A percentile compares a stretch with the other conserved stretches of the same genome.
These are phyloP conservation scores for Nesoenas mayeri DNA, from an alignment of 2,113 vertebrate species.

Conservation along the genomic window DNA sequence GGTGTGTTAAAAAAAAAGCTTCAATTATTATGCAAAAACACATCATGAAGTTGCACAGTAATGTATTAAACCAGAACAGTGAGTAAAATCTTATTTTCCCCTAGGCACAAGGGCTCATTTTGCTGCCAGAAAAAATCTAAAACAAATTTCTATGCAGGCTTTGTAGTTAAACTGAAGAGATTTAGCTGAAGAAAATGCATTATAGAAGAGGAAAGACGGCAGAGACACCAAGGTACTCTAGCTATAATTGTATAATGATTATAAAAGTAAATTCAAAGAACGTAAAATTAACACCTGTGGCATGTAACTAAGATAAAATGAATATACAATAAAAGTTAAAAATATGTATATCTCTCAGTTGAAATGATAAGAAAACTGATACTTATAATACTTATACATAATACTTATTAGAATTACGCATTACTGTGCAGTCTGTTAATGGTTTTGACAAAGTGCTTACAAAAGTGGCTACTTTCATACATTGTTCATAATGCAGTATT, in stretches of 20 bases:
- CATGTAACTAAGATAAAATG: slow-evolving; percentile 4
- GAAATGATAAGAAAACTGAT: background rate
- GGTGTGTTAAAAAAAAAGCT: background rate
- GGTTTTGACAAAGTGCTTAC: slow-evolving; percentile 3
- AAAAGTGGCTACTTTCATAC: background rate
- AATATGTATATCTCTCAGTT: background rate
- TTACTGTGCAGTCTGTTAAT: background rate
- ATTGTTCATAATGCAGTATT: background rate
- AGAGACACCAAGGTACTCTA: background rate
- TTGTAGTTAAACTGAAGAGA: slow-evolving; percentile 65
- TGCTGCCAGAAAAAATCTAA: slow-evolving; percentile 65
- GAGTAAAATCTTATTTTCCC: slow-evolving; percentile 60
- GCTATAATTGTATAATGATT: slow-evolving; percentile 8
- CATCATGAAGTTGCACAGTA: slow-evolving; percentile 47
- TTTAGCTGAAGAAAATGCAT: slow-evolving; percentile 47
- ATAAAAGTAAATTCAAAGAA: slow-evolving; percentile 45
- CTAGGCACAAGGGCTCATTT: slow-evolving; percentile 48
- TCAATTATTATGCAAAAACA: slow-evolving; percentile 61
- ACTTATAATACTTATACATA: background rate
- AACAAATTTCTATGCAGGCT: slow-evolving; percentile 56
- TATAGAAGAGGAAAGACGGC: background rate
- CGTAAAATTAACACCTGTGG: slow-evolving; percentile 48
- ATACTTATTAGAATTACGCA: background rate
- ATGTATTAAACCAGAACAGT: slow-evolving; percentile 52
- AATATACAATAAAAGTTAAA: background rate